These are phyloP conservation scores for Blera fallax DNA, from an alignment of 2,888 invertebrate species.

Conservation along the genomic window DNA sequence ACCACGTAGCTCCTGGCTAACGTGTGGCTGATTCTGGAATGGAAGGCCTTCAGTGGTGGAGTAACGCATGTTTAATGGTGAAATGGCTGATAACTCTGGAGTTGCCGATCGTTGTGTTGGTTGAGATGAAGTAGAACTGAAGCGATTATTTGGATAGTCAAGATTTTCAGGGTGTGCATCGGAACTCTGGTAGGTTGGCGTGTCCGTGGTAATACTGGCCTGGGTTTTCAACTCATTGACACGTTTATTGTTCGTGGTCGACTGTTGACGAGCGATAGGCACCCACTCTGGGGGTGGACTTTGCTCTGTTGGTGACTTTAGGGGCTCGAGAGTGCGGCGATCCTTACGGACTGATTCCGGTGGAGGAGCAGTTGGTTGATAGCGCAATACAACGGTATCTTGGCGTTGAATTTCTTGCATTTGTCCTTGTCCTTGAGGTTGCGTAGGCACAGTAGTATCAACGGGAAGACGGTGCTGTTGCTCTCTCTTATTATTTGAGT, in stretches of 20 bases:
- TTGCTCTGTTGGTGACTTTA: conserved; percentile 14
- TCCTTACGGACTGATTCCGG: conserved; percentile 53
- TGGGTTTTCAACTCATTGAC: conserved; percentile 34
- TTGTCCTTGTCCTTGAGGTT: conserved; percentile 29
- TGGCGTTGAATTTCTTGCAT: conserved; percentile 35
- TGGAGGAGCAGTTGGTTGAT: conserved; percentile 57
- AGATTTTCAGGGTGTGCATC: conserved; percentile 78
- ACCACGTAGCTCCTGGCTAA: conserved; percentile 83
- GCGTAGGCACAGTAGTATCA: conserved; percentile 21
- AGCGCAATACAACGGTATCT: conserved; percentile 40
- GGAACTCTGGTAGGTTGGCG: conserved; percentile 77
- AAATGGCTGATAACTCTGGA: conserved; percentile 76
- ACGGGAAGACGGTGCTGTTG: conserved; percentile 33
- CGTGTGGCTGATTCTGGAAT: conserved; percentile 73
- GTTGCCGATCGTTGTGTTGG: conserved; percentile 59
- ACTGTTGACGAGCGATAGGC: conserved; percentile 8
- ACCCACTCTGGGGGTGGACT: background rate
- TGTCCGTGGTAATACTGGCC: conserved; percentile 46
- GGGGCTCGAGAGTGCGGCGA: conserved; percentile 57
- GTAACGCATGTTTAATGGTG: conserved; percentile 79
- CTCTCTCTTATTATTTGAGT: background rate
- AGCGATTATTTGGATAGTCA: conserved; percentile 75
- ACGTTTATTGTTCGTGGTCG: conserved; percentile 36
- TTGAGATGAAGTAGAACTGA: conserved; percentile 37
- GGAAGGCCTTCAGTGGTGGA: conserved; percentile 75